These are phyloP conservation scores for Drosophila kohkoa DNA, from an alignment of 1,140 invertebrate genomes.

Conservation along the genomic window DNA sequence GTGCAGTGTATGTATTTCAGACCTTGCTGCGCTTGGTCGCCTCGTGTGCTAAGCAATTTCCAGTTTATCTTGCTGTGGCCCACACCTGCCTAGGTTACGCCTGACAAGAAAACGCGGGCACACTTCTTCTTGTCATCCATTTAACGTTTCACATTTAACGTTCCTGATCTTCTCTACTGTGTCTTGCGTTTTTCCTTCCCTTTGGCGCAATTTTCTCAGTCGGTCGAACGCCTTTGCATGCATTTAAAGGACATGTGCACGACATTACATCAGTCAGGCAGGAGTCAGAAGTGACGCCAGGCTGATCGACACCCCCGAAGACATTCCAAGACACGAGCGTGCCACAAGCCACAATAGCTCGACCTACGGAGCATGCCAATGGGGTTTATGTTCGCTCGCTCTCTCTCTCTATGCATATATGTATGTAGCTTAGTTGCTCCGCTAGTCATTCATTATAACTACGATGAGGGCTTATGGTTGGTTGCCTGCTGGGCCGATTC, in stretches of 20 bases:
- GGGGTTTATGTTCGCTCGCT: slow-evolving; percentile 36
- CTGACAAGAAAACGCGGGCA: slow-evolving; percentile 71
- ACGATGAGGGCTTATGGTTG: slow-evolving; percentile 64
- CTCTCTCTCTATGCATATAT: slow-evolving; percentile 9
- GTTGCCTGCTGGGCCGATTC: slow-evolving; percentile 20
- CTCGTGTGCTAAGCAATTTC: slow-evolving; percentile 55
- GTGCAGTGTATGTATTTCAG: not conserved
- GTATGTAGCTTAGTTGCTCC: not conserved
- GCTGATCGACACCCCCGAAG: slow-evolving; percentile 30
- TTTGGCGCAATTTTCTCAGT: slow-evolving; percentile 74
- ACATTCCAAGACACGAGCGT: slow-evolving; percentile 68
- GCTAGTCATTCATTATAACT: slow-evolving; percentile 63
- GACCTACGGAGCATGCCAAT: slow-evolving; percentile 40
- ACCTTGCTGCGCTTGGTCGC: slow-evolving; percentile 62
- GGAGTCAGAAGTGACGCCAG: slow-evolving; percentile 1
- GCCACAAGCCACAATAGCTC: slow-evolving; percentile 47
- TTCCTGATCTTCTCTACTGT: slow-evolving; percentile 36
- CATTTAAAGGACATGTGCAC: slow-evolving; percentile 74
- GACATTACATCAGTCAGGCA: slow-evolving; percentile 48
- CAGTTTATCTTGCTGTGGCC: slow-evolving; percentile 66
- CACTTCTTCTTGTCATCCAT: slow-evolving; percentile 59
- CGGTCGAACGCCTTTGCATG: slow-evolving; percentile 25
- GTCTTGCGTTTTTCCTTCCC: slow-evolving; percentile 24
- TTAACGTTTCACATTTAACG: slow-evolving; percentile 76
- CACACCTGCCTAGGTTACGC: slow-evolving; percentile 78